These are phyloP conservation scores for Monarcha castaneiventris DNA, from an alignment of 2,113 vertebrate species.

Conservation along the genomic window DNA sequence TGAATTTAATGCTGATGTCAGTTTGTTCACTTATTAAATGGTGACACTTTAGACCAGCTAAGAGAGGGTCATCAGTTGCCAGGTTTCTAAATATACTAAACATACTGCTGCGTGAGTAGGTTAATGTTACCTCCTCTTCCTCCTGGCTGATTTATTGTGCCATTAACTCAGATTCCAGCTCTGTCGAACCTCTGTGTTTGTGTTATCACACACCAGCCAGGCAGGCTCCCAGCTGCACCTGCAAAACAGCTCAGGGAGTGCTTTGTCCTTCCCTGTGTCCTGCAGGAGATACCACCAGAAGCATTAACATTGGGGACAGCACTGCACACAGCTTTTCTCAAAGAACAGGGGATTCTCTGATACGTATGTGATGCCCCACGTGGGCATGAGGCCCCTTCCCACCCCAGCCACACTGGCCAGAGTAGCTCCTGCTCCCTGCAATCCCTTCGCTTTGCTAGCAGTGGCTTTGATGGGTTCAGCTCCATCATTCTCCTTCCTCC, in stretches of 20 bases:
- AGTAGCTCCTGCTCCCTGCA: neutral
- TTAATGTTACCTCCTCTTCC: slow-evolving; percentile 24
- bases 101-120: neutral
- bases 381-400: neutral
- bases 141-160: neutral
- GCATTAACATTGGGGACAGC: neutral
- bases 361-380: rapidly evolving
- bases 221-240: neutral
- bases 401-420: neutral
- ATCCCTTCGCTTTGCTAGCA: neutral
- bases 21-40: neutral
- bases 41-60: neutral
- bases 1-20: neutral
- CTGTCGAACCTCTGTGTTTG: rapidly evolving
- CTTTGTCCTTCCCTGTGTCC: neutral
- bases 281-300: neutral
- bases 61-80: neutral
- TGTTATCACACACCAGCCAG: neutral
- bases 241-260: neutral
- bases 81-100: slow-evolving; percentile 46
- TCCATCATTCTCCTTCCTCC: neutral
- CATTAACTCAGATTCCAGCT: neutral
- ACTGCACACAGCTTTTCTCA: neutral
- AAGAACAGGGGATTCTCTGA: neutral
- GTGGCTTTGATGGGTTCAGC: neutral